These are phyloP conservation scores for Tamias sibiricus DNA, from an alignment of 2,113 vertebrate species.

Conservation along the genomic window DNA sequence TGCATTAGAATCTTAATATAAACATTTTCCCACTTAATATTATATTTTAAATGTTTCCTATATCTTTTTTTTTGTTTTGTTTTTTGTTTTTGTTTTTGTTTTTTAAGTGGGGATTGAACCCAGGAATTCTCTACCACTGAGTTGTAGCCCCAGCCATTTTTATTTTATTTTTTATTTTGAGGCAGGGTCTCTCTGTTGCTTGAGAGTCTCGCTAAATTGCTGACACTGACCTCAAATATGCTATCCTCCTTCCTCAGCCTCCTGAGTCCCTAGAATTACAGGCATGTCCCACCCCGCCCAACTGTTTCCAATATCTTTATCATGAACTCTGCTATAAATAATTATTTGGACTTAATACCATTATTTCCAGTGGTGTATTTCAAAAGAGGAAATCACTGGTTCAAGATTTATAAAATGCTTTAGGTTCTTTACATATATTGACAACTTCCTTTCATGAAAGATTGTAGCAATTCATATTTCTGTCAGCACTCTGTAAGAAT, in stretches of 20 bases:
- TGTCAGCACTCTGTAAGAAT: neutral
- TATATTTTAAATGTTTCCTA: neutral
- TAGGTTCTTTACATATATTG: neutral
- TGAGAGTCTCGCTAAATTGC: no score
- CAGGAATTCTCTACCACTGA: no score
- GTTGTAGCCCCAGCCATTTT: no score
- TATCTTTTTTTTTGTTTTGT: no score
- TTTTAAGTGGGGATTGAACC: no score
- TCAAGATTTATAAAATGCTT: neutral
- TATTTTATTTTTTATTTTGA: no score
- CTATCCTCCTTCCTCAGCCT: no score
- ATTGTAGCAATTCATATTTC: neutral
- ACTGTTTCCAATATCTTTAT: neutral
- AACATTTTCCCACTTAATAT: neutral
- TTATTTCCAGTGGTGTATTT: neutral
- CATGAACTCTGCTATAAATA: neutral
- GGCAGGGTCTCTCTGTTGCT: no score
- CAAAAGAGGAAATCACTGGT: neutral
- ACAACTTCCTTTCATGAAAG: constrained; percentile 1
- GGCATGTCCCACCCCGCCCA: no score
- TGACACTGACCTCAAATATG: no score
- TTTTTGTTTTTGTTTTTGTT: no score
- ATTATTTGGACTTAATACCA: neutral
- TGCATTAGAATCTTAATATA: constrained; percentile 2
- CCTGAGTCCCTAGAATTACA: no score